Evolutionary conservation across 2,113 vertebrate genomes (phyloP).

Genomic region (Toxotes jaculatrix): DNA sequence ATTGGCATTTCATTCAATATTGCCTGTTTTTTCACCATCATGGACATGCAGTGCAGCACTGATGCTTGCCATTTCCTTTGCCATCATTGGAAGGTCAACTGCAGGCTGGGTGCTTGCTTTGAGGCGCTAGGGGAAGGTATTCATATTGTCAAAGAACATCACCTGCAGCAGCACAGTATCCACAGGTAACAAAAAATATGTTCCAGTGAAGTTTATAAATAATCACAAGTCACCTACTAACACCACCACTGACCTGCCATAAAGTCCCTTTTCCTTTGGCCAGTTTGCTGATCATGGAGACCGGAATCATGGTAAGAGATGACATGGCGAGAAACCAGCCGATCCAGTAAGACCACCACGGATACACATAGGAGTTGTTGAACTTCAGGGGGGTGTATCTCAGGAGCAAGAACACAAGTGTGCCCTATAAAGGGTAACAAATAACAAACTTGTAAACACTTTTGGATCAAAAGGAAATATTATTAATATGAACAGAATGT

Average conservation of each 20-base stretch:
- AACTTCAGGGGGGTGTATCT: conserved; percentile 79
- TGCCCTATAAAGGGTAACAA: conserved; percentile 64
- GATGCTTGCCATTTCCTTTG: conserved; percentile 48
- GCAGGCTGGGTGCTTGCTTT: conserved; percentile 60
- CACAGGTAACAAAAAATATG: neutral
- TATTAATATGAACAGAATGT: neutral
- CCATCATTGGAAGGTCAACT: conserved; percentile 63
- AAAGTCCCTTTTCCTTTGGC: conserved; percentile 70
- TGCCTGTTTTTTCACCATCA: conserved; percentile 19
- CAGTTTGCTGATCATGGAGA: conserved; percentile 76
- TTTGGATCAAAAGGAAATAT: neutral
- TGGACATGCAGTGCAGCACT: neutral
- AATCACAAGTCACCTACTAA: neutral
- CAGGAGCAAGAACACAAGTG: conserved; percentile 74
- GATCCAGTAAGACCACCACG: conserved; percentile 78
- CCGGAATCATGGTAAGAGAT: conserved; percentile 74
- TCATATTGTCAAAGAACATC: conserved; percentile 1
- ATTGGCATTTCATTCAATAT: neutral
- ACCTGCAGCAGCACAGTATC: neutral
- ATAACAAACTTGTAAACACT: neutral
- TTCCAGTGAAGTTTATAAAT: neutral
- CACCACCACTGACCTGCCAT: conserved; percentile 71
- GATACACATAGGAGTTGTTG: conserved; percentile 80
- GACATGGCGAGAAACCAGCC: conserved; percentile 81
- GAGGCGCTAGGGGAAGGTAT: conserved; percentile 61